These are phyloP conservation scores for Rhincodon typus DNA, from an alignment of 2,797 vertebrate genomes.

Conservation along the genomic window DNA sequence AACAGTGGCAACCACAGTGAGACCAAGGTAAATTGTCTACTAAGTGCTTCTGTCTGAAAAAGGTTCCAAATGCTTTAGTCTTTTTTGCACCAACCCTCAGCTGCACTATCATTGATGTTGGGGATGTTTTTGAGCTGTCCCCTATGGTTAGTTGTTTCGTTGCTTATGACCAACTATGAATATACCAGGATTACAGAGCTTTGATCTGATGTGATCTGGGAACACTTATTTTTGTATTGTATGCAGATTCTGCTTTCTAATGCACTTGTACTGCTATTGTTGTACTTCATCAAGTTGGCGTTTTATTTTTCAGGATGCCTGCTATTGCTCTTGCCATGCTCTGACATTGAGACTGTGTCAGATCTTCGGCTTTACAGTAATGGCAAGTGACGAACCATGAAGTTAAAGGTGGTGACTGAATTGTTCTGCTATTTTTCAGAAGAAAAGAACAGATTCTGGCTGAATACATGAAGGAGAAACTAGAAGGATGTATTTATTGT, in stretches of 20 bases:
- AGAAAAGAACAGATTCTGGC: background rate
- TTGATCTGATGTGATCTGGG: too few species aligned
- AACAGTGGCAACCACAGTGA: background rate
- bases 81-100: background rate
- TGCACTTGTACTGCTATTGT: background rate
- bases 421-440: background rate
- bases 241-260: background rate
- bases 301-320: background rate
- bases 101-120: background rate
- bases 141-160: background rate
- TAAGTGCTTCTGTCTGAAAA: background rate
- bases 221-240: background rate
- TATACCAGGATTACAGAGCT: background rate
- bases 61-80: background rate
- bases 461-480: too few species aligned
- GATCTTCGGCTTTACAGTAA: background rate
- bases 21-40: background rate
- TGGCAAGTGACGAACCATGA: background rate
- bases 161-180: background rate
- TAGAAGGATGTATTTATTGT: too few species aligned
- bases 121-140: background rate
- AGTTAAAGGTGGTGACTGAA: background rate
- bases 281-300: background rate
- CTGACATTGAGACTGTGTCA: background rate
- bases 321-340: background rate